Conservation (phyloP, 1,140 invertebrate genomes). For the Drosophila sturtevanti region DNA sequence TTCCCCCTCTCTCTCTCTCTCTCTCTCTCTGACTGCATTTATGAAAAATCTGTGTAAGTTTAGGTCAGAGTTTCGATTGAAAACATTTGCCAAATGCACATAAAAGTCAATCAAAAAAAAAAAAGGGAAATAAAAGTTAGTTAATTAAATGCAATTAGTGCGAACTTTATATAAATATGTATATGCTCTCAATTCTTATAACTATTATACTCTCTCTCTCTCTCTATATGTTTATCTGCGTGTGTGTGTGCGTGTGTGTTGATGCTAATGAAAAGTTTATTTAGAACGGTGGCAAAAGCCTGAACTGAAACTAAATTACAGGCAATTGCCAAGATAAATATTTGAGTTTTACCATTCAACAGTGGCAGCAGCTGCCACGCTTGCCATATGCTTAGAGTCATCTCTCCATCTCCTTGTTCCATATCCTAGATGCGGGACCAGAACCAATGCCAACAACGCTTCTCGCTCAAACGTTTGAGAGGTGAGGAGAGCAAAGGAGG, state of each 20-base stretch:
- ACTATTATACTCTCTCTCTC: background rate
- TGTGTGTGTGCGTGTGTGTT: constrained; percentile 36
- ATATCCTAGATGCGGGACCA: constrained; percentile 7
- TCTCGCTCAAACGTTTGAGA: background rate
- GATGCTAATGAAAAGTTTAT: constrained; percentile 75
- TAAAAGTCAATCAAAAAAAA: constrained; percentile 63
- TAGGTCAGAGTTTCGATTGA: constrained; percentile 48
- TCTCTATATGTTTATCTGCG: constrained; percentile 19
- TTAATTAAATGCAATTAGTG: constrained; percentile 71
- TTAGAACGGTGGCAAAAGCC: constrained; percentile 66
- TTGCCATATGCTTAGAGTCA: constrained; percentile 35
- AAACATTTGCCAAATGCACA: constrained; percentile 64
- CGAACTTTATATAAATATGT: constrained; percentile 32
- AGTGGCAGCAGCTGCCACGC: constrained; percentile 41
- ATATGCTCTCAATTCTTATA: constrained; percentile 23
- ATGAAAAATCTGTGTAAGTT: constrained; percentile 3
- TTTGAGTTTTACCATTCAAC: constrained; percentile 75
- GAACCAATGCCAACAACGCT: constrained; percentile 1
- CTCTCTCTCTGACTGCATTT: background rate
- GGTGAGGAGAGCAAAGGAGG: too few species aligned
- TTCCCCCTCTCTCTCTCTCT: constrained; percentile 21
- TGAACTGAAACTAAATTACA: constrained; percentile 75
- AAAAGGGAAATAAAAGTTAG: constrained; percentile 52
- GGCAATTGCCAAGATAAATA: constrained; percentile 81
- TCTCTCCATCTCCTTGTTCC: constrained; percentile 5